Evolutionary conservation across 2,113 vertebrate genomes (phyloP).

Genomic region (Nyctibius bracteatus): DNA sequence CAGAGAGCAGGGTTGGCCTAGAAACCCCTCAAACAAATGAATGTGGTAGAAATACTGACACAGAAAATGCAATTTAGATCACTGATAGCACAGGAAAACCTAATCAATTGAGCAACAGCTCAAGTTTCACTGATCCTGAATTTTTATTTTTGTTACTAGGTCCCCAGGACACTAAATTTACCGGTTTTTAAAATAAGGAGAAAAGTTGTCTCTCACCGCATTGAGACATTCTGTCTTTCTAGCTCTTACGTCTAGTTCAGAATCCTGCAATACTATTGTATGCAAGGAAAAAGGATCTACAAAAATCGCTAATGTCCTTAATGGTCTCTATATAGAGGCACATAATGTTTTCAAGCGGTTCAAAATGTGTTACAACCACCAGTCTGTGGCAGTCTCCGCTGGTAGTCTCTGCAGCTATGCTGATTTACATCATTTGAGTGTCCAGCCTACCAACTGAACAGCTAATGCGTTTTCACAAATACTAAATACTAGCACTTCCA

Average conservation of each 20-base stretch:
- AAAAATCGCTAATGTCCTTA: not conserved
- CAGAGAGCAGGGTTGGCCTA: not conserved
- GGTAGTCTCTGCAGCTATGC: not conserved
- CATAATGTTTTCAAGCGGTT: not conserved
- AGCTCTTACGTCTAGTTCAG: not conserved
- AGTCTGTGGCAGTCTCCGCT: not conserved
- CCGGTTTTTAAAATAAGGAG: not conserved
- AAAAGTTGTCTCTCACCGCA: not conserved
- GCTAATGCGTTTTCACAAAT: not conserved
- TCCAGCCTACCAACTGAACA: not conserved
- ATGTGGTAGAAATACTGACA: not conserved
- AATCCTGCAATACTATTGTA: not conserved
- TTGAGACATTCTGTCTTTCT: not conserved
- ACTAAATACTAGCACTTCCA: not conserved
- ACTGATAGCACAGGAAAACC: not conserved
- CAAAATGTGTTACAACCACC: accelerated
- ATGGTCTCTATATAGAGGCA: not conserved
- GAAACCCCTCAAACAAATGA: not conserved
- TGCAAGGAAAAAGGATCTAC: not conserved
- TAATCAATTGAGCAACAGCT: not conserved
- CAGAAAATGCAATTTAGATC: not conserved
- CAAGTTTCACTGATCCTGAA: not conserved
- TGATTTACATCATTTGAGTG: not conserved
- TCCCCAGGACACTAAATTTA: not conserved
- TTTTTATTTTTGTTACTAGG: not conserved